Evolutionary conservation across 2,888 invertebrate genomes (phyloP).

Genomic region (Sympetrum striolatum): DNA sequence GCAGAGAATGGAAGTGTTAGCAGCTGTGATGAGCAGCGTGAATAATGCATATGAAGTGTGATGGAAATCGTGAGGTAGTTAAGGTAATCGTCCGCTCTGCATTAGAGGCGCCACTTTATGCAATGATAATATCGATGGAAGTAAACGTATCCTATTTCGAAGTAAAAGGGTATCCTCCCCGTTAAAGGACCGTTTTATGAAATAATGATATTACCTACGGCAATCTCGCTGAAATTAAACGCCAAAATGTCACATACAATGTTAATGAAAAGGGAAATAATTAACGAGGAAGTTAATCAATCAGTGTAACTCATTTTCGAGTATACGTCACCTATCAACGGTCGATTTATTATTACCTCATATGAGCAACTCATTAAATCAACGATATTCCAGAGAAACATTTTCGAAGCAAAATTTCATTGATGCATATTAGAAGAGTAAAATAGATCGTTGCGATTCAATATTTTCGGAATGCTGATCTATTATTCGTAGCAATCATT

Average conservation of each 20-base stretch:
- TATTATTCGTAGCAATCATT: too few species aligned
- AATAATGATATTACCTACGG: background rate
- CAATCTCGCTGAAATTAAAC: too few species aligned
- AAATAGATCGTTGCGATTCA: too few species aligned
- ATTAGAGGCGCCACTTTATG: background rate
- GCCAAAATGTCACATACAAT: too few species aligned
- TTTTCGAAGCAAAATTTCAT: too few species aligned
- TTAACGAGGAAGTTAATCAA: background rate
- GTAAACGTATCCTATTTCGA: background rate
- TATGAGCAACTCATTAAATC: too few species aligned
- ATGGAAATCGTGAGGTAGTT: background rate
- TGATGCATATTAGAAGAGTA: too few species aligned
- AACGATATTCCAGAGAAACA: too few species aligned
- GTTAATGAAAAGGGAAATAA: background rate
- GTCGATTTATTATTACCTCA: too few species aligned
- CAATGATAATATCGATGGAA: background rate
- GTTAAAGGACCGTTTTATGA: background rate
- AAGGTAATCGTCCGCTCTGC: slow-evolving; percentile 1
- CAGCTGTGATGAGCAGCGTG: background rate
- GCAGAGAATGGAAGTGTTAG: background rate
- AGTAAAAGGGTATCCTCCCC: background rate
- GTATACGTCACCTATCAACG: too few species aligned
- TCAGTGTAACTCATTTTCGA: too few species aligned
- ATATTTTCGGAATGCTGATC: too few species aligned
- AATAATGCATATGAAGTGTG: background rate